A percentile compares a stretch with the other conserved stretches of the same genome.
Conservation (phyloP, 1,140 invertebrate genomes). For the roundworm (Caenorhabditis elegans) region WBcel235 BX284603.4:2010501-2011000, state of each 20-base stretch:
- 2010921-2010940: background rate
- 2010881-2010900: too few species aligned
- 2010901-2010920: background rate
- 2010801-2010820: background rate
- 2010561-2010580: too few species aligned
- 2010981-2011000: too few species aligned
- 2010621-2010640: background rate
- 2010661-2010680: background rate
- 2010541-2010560: too few species aligned
- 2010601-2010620: too few species aligned
- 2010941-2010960: conserved; percentile 1
- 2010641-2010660: background rate
- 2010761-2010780: background rate
- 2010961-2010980: too few species aligned
- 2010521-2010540: too few species aligned
- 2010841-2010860: too few species aligned
- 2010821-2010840: too few species aligned
- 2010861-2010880: too few species aligned
- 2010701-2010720: conserved; percentile 39
- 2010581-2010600: too few species aligned
- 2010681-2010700: background rate
- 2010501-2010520: too few species aligned
- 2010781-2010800: background rate
- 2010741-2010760: background rate
- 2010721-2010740: conserved; percentile 41